phyloP scores from a whole-genome alignment of 2,888 invertebrate genomes.

The Gibbula magus region DNA sequence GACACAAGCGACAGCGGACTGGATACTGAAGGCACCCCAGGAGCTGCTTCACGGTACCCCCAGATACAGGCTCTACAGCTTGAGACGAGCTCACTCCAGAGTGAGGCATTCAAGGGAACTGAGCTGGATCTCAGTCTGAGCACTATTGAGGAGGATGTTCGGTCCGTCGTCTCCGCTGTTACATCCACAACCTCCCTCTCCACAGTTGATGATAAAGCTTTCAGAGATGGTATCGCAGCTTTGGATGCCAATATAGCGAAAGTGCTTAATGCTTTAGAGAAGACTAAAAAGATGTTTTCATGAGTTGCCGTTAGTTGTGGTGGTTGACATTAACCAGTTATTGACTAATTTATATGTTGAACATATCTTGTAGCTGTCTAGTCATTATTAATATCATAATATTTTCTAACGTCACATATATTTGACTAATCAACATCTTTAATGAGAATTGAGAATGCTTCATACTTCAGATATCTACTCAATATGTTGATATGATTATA shows the following conservation, averaged over 20 bases:
- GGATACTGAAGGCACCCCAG: slow-evolving; percentile 31
- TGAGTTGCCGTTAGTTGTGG: slow-evolving; percentile 26
- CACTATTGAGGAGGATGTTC: slow-evolving; percentile 60
- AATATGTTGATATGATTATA: too few relatives aligned
- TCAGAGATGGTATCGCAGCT: slow-evolving; percentile 65
- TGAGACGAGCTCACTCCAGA: slow-evolving; percentile 35
- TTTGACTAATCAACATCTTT: not conserved
- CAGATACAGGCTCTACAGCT: not conserved
- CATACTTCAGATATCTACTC: not conserved
- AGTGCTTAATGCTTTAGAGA: slow-evolving; percentile 61
- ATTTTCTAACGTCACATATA: not conserved
- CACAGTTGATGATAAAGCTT: slow-evolving; percentile 62
- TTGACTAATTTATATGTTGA: not conserved
- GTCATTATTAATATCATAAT: not conserved
- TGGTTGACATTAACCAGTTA: not conserved
- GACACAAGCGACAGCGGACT: slow-evolving; percentile 41
- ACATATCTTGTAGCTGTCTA: not conserved
- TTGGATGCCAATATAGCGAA: slow-evolving; percentile 69
- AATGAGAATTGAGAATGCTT: not conserved
- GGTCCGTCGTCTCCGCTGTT: slow-evolving; percentile 48
- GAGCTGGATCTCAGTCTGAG: slow-evolving; percentile 62
- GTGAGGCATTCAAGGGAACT: slow-evolving; percentile 48
- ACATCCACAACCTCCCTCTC: slow-evolving; percentile 46
- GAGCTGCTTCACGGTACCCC: not conserved
- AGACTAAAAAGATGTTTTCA: slow-evolving; percentile 61